Percentiles rank a stretch among this genome's conserved stretches.
phyloP scores from a whole-genome alignment of 2,113 vertebrate genomes.

The Urocolius indicus region DNA sequence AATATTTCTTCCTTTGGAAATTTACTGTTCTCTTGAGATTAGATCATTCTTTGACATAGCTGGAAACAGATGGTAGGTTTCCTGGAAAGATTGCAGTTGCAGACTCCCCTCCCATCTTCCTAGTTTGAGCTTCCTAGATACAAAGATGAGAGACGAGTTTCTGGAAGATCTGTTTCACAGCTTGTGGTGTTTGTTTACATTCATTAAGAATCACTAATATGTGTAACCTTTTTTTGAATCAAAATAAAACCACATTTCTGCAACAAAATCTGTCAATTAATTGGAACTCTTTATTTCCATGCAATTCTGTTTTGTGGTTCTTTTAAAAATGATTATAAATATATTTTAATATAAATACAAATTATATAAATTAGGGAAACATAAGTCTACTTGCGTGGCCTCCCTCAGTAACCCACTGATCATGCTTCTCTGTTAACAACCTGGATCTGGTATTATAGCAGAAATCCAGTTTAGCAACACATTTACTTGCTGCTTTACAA shows the following conservation, averaged over 20 bases:
- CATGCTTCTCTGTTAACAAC: not conserved
- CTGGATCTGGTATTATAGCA: not conserved
- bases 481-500: not conserved
- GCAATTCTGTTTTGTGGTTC: not conserved
- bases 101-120: not conserved
- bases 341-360: no score
- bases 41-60: not conserved
- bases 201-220: not conserved
- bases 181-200: not conserved
- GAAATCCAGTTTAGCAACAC: not conserved
- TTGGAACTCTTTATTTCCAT: not conserved
- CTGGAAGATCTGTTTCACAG: not conserved
- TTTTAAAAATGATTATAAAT: not conserved
- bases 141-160: not conserved
- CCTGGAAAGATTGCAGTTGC: not conserved
- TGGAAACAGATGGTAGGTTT: not conserved
- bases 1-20: not conserved
- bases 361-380: not conserved
- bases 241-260: not conserved
- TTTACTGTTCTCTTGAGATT: not conserved
- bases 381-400: not conserved
- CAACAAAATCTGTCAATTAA: not conserved
- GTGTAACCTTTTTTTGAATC: not conserved
- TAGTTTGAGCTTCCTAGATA: not conserved
- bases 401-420: not conserved